Evolutionary conservation across 2,113 vertebrate species (phyloP).

Genomic region (Leptodactylus fuscus): DNA sequence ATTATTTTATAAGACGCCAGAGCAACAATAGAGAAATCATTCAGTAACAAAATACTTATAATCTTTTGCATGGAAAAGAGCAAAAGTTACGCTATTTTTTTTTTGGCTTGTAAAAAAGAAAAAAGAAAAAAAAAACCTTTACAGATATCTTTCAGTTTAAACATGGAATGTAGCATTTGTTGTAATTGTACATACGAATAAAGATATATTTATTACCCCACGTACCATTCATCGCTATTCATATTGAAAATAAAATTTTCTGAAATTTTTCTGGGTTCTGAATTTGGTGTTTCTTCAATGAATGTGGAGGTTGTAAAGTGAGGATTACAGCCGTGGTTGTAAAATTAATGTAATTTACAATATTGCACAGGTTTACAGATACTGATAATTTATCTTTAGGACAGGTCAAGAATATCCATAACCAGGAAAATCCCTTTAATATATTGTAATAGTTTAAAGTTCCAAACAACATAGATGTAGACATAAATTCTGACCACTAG

Average conservation of each 20-base stretch:
- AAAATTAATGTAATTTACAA: too few species aligned
- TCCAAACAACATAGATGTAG: too few species aligned
- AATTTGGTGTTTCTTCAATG: background rate
- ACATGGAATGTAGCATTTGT: conserved; percentile 97
- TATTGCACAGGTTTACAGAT: too few species aligned
- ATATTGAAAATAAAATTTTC: conserved; percentile 93
- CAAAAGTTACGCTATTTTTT: conserved; percentile 87
- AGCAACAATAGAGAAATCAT: conserved; percentile 64
- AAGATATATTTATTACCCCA: conserved; percentile 95
- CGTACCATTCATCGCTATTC: conserved; percentile 88
- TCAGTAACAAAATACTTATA: conserved; percentile 75
- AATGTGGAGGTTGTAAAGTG: background rate
- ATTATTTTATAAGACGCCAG: conserved; percentile 57
- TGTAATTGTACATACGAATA: conserved; percentile 87
- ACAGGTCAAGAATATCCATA: too few species aligned
- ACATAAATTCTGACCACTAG: too few species aligned
- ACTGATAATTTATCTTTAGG: too few species aligned
- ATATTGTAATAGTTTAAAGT: too few species aligned
- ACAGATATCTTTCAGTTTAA: conserved; percentile 69
- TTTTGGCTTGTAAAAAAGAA: conserved; percentile 89
- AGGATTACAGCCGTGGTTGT: too few species aligned
- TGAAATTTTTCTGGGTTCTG: conserved; percentile 81
- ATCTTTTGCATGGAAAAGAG: conserved; percentile 88
- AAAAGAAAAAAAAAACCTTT: conserved; percentile 76
- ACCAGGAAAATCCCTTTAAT: too few species aligned